Percentiles rank a stretch among this genome's conserved stretches.
Conservation (phyloP, 2,797 vertebrate species). For the Chiroxiphia lanceolata region DNA sequence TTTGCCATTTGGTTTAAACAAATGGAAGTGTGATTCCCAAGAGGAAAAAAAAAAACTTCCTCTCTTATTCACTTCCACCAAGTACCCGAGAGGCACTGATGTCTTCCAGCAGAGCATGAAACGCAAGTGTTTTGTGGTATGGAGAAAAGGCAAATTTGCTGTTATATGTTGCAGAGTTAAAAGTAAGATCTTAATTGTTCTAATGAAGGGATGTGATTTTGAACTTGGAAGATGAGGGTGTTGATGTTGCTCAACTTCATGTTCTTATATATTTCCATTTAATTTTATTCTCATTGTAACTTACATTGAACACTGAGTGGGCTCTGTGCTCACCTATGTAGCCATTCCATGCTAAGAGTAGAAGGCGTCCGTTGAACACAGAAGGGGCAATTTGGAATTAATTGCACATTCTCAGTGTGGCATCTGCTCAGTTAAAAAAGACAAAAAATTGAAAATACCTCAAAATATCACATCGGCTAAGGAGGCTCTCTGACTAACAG, state of each 20-base stretch:
- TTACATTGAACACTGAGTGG: not conserved
- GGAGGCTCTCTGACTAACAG: not conserved
- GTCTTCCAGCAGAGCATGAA: not conserved
- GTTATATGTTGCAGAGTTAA: not conserved
- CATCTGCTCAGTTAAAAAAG: not conserved
- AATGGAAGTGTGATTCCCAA: conserved; percentile 33
- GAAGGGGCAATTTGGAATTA: not conserved
- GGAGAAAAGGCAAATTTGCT: not conserved
- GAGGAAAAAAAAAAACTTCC: conserved; percentile 7
- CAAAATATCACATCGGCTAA: not conserved
- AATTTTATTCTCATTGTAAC: not conserved
- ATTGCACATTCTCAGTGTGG: not conserved
- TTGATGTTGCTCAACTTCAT: not conserved
- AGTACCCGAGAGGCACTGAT: not conserved
- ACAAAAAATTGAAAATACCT: not conserved
- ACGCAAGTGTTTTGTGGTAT: not conserved
- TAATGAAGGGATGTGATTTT: not conserved
- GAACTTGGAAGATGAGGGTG: not conserved
- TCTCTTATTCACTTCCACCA: conserved; percentile 39
- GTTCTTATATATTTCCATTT: not conserved
- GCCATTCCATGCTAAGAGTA: not conserved
- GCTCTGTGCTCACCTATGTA: not conserved
- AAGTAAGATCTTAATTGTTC: not conserved
- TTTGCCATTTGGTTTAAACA: conserved; percentile 63
- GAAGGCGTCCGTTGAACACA: not conserved